These are phyloP conservation scores for Artibeus jamaicensis DNA, from an alignment of 2,797 vertebrate genomes.

Conservation along the genomic window DNA sequence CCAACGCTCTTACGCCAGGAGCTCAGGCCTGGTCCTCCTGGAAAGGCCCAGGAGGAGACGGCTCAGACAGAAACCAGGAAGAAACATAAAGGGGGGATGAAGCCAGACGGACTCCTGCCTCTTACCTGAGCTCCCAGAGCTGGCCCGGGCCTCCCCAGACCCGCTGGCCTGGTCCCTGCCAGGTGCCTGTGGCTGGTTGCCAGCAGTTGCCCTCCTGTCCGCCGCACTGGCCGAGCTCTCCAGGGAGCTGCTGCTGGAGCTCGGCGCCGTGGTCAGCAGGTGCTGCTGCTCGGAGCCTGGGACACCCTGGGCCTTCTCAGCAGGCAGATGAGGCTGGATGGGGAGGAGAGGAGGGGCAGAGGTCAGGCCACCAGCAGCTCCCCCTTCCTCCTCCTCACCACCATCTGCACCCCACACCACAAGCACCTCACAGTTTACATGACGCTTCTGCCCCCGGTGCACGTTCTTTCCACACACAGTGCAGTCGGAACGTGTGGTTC, in stretches of 20 bases:
- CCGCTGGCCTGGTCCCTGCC: not conserved
- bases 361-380: not conserved
- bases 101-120: not conserved
- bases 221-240: slow-evolving; percentile 49
- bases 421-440: not conserved
- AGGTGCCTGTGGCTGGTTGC: not conserved
- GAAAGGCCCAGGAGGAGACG: not conserved
- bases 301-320: slow-evolving; percentile 17
- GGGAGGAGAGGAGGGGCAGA: not conserved
- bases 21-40: not conserved
- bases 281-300: slow-evolving; percentile 56
- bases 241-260: slow-evolving; percentile 77
- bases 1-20: fast-evolving
- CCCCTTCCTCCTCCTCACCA: too few species aligned
- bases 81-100: not conserved
- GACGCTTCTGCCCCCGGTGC: not conserved
- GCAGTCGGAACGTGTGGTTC: not conserved
- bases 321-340: slow-evolving; percentile 61
- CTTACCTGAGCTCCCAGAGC: slow-evolving; percentile 71
- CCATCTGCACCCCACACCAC: not conserved
- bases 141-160: slow-evolving; percentile 18
- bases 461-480: fast-evolving
- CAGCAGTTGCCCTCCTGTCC: not conserved
- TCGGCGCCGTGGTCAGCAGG: slow-evolving; percentile 68
- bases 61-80: not conserved